Evolutionary conservation across 2,797 vertebrate species (phyloP).

Genomic region (Chaenodraco wilsoni): DNA sequence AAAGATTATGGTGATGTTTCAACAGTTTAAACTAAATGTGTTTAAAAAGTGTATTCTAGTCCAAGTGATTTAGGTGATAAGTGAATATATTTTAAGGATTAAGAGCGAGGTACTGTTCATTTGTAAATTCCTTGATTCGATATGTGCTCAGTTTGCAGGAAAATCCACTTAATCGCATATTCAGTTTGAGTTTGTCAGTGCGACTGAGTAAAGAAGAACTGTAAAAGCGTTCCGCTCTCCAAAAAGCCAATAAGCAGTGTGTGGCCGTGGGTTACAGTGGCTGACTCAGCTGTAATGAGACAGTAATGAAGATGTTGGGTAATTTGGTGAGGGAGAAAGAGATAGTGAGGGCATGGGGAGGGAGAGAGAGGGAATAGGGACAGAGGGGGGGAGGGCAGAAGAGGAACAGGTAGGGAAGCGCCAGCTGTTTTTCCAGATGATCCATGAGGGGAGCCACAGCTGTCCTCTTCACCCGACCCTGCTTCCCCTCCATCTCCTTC

Average conservation of each 20-base stretch:
- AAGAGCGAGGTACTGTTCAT: neutral
- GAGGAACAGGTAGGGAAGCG: slow-evolving; percentile 55
- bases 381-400: slow-evolving; percentile 25
- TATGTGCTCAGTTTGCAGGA: neutral
- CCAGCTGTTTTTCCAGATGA: slow-evolving; percentile 80
- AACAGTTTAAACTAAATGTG: neutral
- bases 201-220: neutral
- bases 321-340: slow-evolving; percentile 57
- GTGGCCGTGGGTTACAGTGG: slow-evolving; percentile 52
- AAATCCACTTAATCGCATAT: neutral
- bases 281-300: slow-evolving; percentile 77
- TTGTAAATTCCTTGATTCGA: neutral
- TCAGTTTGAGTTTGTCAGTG: slow-evolving; percentile 2
- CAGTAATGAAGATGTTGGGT: slow-evolving; percentile 77
- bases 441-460: slow-evolving; percentile 63
- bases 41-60: neutral
- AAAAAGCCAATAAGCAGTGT: slow-evolving; percentile 28
- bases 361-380: neutral
- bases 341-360: neutral
- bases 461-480: slow-evolving; percentile 61
- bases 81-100: neutral
- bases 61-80: neutral
- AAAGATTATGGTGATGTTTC: neutral
- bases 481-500: slow-evolving; percentile 47
- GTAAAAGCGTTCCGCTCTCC: slow-evolving; percentile 16